Evolutionary conservation across 2,113 vertebrate species (phyloP).

Genomic region (Planiliza haematocheilus): DNA sequence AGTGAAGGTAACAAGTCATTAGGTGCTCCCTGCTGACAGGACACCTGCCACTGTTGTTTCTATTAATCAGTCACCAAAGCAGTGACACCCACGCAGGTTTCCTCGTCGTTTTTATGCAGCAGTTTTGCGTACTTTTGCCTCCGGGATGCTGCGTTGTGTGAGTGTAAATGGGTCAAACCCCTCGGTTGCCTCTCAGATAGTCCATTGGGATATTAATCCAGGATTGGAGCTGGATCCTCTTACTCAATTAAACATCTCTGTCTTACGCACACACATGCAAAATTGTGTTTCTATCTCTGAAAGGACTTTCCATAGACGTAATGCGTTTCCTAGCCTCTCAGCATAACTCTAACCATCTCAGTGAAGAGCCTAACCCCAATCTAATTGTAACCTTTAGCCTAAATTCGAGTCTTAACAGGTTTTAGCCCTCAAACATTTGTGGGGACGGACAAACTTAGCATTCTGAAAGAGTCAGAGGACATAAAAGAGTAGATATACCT

Average conservation of each 20-base stretch:
- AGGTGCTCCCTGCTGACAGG: constrained; percentile 53
- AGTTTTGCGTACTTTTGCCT: constrained; percentile 11
- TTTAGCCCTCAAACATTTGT: too few relatives aligned
- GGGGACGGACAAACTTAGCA: too few relatives aligned
- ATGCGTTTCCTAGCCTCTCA: too few relatives aligned
- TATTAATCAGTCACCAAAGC: constrained; percentile 51
- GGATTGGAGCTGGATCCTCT: constrained; percentile 60
- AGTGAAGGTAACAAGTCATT: constrained; percentile 38
- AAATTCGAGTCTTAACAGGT: too few relatives aligned
- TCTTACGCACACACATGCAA: constrained; percentile 29
- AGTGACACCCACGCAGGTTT: constrained; percentile 6
- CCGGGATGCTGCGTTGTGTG: constrained; percentile 7
- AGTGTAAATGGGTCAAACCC: constrained; percentile 69
- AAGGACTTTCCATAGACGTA: too few relatives aligned
- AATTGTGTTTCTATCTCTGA: background rate
- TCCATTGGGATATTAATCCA: constrained; percentile 70
- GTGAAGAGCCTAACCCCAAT: too few relatives aligned
- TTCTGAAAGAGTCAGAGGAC: too few relatives aligned
- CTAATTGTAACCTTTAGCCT: too few relatives aligned
- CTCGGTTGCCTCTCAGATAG: constrained; percentile 51
- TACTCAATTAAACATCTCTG: constrained; percentile 69
- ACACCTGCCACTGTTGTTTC: constrained; percentile 49
- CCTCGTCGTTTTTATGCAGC: constrained; percentile 15
- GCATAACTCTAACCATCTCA: too few relatives aligned
- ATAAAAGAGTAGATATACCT: too few relatives aligned